These are phyloP conservation scores for Parapristionchus giblindavisi DNA, from an alignment of 2,888 invertebrate species.

Conservation along the genomic window DNA sequence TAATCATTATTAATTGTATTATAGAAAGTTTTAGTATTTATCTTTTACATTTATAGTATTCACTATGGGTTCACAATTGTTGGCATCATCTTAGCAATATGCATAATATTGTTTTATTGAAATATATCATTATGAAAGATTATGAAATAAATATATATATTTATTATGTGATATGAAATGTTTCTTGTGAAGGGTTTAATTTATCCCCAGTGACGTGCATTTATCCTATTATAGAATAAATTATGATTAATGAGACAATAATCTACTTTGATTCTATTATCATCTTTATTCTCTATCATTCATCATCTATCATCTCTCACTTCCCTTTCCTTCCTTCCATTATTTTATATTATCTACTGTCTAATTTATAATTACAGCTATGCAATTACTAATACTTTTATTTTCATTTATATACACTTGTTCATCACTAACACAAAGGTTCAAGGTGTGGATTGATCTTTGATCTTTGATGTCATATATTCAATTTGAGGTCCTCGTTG, in stretches of 20 bases:
- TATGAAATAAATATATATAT: conserved; percentile 26
- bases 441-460: neutral
- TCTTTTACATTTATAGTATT: conserved; percentile 13
- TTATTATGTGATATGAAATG: too few species aligned
- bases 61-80: conserved; percentile 12
- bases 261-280: too few species aligned
- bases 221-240: too few species aligned
- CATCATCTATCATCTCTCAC: neutral
- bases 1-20: neutral
- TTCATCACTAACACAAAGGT: neutral
- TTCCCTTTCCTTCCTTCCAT: neutral
- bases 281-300: too few species aligned
- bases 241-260: too few species aligned
- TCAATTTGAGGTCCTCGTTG: too few species aligned
- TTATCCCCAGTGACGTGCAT: too few species aligned
- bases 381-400: conserved; percentile 13
- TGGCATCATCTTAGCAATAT: conserved; percentile 30
- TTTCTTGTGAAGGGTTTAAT: too few species aligned
- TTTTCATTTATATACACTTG: conserved; percentile 20
- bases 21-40: conserved; percentile 16
- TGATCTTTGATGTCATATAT: neutral
- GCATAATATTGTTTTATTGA: conserved; percentile 12
- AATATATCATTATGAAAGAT: conserved; percentile 5
- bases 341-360: too few species aligned
- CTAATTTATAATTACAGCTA: too few species aligned